Evolutionary conservation across 2,797 vertebrate species (phyloP).

Genomic region (Neosilurus hyrtlii): DNA sequence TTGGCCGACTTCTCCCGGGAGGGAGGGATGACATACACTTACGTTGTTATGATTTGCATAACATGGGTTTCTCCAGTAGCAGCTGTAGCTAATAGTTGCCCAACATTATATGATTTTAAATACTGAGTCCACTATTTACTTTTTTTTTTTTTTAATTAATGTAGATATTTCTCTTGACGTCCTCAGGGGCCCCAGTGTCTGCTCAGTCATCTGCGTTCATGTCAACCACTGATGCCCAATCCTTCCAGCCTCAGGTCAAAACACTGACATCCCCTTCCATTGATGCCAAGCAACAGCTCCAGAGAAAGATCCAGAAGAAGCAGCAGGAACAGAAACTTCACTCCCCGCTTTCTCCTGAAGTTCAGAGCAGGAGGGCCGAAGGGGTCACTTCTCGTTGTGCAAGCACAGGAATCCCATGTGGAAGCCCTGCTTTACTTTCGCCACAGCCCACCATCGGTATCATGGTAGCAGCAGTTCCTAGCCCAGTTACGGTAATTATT

Average conservation of each 20-base stretch:
- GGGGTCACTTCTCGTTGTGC: conserved; percentile 65
- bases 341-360: conserved; percentile 85
- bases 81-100: background rate
- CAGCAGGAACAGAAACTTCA: conserved; percentile 96
- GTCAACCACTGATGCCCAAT: conserved; percentile 86
- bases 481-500: conserved; percentile 87
- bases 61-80: background rate
- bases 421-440: conserved; percentile 85
- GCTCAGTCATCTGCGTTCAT: conserved; percentile 86
- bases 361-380: conserved; percentile 78
- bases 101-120: background rate
- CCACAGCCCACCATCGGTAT: conserved; percentile 94
- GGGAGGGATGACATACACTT: too few relatives aligned
- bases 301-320: conserved; percentile 98
- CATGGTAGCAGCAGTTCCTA: conserved; percentile 87
- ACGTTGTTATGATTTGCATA: background rate
- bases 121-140: background rate
- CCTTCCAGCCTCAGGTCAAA: conserved; percentile 89
- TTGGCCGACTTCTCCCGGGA: too few relatives aligned
- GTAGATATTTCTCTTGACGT: conserved; percentile 3
- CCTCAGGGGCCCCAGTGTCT: conserved; percentile 79
- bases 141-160: background rate
- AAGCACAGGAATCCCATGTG: conserved; percentile 73
- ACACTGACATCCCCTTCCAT: conserved; percentile 85
- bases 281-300: conserved; percentile 97